Evolutionary conservation across 2,797 vertebrate species (phyloP).

Genomic region (Luscinia megarhynchos): DNA sequence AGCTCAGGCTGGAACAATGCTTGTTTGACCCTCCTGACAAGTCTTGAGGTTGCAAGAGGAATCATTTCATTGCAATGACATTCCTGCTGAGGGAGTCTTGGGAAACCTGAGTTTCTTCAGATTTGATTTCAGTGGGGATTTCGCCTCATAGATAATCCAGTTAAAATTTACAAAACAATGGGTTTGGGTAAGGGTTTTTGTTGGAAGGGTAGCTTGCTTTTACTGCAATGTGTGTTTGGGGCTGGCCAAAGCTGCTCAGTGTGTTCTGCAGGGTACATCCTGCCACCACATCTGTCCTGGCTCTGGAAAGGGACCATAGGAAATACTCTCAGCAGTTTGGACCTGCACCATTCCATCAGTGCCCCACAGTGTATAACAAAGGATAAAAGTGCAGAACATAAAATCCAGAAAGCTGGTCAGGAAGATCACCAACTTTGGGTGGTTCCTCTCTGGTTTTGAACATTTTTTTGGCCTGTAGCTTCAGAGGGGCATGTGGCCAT

Average conservation of each 20-base stretch:
- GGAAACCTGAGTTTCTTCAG: neutral
- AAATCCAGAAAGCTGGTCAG: neutral
- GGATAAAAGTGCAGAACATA: neutral
- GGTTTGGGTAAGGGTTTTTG: neutral
- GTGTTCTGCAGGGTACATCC: neutral
- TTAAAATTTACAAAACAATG: neutral
- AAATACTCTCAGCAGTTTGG: neutral
- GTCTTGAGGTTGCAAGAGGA: neutral
- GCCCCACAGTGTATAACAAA: neutral
- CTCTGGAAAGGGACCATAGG: neutral
- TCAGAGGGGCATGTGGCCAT: neutral
- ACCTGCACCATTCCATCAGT: neutral
- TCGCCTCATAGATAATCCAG: neutral
- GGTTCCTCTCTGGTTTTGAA: neutral
- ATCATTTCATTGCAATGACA: neutral
- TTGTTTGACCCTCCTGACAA: neutral
- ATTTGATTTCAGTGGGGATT: neutral
- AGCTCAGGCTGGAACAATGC: rapidly evolving
- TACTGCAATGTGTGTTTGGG: neutral
- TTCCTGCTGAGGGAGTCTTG: neutral
- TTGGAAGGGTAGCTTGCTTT: neutral
- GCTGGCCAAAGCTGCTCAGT: neutral
- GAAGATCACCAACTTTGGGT: neutral
- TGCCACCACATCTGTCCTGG: neutral
- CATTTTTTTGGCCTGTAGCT: neutral